These are phyloP conservation scores for Nycticebus coucang DNA, from an alignment of 2,113 vertebrate genomes.

Conservation along the genomic window DNA sequence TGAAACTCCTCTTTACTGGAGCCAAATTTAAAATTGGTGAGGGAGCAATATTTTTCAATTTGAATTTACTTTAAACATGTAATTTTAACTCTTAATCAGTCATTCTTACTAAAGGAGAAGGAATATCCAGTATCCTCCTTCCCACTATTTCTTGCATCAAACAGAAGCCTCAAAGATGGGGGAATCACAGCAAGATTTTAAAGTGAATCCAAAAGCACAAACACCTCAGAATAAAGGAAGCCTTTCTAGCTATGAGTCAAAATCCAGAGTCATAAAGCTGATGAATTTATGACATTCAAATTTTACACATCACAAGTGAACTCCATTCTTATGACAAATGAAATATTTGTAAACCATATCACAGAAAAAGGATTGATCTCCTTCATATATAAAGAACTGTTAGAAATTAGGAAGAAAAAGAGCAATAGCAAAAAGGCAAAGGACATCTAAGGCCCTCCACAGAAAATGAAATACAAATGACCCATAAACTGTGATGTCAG, in stretches of 20 bases:
- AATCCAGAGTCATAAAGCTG: neutral
- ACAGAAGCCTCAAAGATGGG: neutral
- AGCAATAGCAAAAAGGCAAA: neutral
- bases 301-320: neutral
- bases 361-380: neutral
- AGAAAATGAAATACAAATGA: neutral
- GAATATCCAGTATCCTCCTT: neutral
- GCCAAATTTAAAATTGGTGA: neutral
- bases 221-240: neutral
- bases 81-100: neutral
- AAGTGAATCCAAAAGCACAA: neutral
- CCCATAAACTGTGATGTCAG: neutral
- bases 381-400: neutral
- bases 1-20: neutral
- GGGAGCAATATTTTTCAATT: neutral
- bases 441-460: neutral
- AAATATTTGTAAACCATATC: neutral
- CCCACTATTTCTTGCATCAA: neutral
- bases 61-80: neutral
- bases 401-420: conserved; percentile 6
- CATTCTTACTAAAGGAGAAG: neutral
- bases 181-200: neutral
- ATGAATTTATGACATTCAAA: neutral
- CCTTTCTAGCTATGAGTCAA: neutral
- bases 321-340: neutral